These are phyloP conservation scores for Porites australiensis DNA, from an alignment of 64 coral and sea anemone genomes.

Conservation along the genomic window DNA sequence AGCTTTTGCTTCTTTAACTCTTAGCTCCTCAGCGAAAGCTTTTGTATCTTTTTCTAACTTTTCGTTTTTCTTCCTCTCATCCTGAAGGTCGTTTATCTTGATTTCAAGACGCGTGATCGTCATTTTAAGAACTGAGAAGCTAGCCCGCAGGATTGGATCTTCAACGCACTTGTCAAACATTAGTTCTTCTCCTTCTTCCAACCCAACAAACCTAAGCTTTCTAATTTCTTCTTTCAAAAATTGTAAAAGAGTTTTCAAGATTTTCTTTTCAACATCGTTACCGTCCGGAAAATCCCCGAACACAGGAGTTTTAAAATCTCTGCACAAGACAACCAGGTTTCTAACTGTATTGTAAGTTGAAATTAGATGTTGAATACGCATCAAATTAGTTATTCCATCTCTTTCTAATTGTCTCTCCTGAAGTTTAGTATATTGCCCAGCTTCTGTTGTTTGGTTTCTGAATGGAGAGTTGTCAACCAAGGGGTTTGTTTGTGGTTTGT, in stretches of 20 bases:
- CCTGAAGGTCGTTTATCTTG: not conserved
- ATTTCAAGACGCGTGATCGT: not conserved
- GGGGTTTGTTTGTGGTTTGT: not conserved
- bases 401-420: not conserved
- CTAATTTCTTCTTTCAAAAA: slow-evolving; percentile 29
- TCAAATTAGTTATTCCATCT: not conserved
- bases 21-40: not conserved
- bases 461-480: not conserved
- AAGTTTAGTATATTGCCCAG: not conserved
- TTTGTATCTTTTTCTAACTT: slow-evolving; percentile 1
- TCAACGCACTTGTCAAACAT: not conserved
- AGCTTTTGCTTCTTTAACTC: not conserved
- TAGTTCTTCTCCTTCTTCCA: not conserved
- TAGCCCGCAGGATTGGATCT: slow-evolving; percentile 1
- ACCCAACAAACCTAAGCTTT: not conserved
- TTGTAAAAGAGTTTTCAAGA: slow-evolving; percentile 6
- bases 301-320: slow-evolving; percentile 6
- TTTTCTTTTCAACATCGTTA: slow-evolving; percentile 4
- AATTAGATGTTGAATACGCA: not conserved
- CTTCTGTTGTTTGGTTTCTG: not conserved
- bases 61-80: not conserved
- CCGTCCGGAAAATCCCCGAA: slow-evolving; percentile 9
- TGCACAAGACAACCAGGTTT: not conserved
- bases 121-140: not conserved
- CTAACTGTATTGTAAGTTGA: not conserved